Base-by-base conservation (phyloP, 2,888 invertebrate genomes). In the Galerucella nymphaeae region DNA sequence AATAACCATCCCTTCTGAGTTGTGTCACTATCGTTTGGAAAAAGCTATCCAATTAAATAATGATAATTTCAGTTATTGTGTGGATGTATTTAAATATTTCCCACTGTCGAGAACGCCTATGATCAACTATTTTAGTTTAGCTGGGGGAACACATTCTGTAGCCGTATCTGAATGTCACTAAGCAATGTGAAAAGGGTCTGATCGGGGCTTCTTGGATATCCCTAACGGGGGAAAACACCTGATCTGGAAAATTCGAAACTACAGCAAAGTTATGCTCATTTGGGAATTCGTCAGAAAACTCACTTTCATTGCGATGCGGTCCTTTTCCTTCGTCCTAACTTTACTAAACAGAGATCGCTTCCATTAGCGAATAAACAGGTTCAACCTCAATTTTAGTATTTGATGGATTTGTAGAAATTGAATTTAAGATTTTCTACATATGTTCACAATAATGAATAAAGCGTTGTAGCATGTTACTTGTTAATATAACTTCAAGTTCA, bases 231-330 rank as follows among this genome's bases (percentile, higher is more conserved):
- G 70, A 70, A 70, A 70, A 70, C 70, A 70, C 70, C 70, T 70
- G 70, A 70, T 70, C 70, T 70, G 70, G 70, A 70, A 70, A 70
- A 70, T 70, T 70, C 70, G 70, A 70, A 70, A 70, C 70, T 70
- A 63, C 57, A 50, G 53, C 63, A 70, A 70, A 70, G 70, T 70
- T 70, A 70, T 70, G 70, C 70, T 70, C 70, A 70, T 70, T 70
- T 70, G 70, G 70, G 70, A 64, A 70, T 70, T 70, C 70, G 63
- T 70, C 70, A 70, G 70, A 70, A 70, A 70, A 70, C 63, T 70
- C 70, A 68, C 68, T 70, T 63, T 64, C 70, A 70, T 42, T 63
- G 63, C 70, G 55, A 30, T 30, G 70, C 65, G 53, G 61, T 50
- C 70, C 50, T 70, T n/a, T n/a, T 63, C 10, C 30, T 38, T 18